These are phyloP conservation scores for Aythya baeri DNA, from an alignment of 2,113 vertebrate genomes.

Conservation along the genomic window DNA sequence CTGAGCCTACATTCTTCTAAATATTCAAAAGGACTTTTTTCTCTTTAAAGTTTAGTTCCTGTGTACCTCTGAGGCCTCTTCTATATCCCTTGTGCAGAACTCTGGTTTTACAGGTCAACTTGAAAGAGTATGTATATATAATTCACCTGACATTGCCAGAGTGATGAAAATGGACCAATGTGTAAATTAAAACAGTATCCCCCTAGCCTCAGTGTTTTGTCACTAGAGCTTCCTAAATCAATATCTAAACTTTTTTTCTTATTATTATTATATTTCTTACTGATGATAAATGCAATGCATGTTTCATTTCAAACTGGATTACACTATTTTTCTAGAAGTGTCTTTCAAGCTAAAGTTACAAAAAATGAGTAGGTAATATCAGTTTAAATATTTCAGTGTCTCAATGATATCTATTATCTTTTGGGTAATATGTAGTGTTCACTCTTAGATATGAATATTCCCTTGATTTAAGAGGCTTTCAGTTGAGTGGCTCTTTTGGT, in stretches of 20 bases:
- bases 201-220: not conserved
- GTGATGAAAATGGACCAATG: not conserved
- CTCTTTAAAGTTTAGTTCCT: rapidly evolving
- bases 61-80: not conserved
- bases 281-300: not conserved
- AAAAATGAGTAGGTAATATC: not conserved
- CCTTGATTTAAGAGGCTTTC: not conserved
- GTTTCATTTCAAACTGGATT: not conserved
- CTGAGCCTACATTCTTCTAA: not conserved
- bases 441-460: not conserved
- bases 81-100: not conserved
- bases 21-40: not conserved
- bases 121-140: rapidly evolving
- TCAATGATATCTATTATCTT: not conserved
- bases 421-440: not conserved
- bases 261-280: not conserved
- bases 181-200: not conserved
- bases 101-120: not conserved
- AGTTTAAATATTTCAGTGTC: not conserved
- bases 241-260: not conserved
- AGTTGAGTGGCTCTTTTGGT: not conserved
- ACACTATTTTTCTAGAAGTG: not conserved
- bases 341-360: not conserved
- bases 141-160: not conserved
- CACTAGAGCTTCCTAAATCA: not conserved